phyloP scores from a whole-genome alignment of 2,888 invertebrate species.

The Hydraecia micacea region DNA sequence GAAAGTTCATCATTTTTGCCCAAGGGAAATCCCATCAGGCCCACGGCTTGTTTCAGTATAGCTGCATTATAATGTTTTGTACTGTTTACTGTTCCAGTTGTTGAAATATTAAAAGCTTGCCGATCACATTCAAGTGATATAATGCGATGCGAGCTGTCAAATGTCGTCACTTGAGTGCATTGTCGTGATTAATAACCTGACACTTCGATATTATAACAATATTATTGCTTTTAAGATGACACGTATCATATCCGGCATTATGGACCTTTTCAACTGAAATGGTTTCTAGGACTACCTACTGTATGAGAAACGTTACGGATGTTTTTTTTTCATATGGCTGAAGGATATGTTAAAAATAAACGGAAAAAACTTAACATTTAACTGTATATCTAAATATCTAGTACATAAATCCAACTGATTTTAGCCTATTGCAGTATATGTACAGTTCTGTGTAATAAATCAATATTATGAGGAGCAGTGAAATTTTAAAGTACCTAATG shows the following conservation, averaged over 20 bases:
- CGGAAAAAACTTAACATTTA: too few species aligned
- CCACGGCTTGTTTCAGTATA: too few species aligned
- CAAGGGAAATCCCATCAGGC: too few species aligned
- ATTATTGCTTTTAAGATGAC: neutral
- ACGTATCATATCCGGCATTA: neutral
- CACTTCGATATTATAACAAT: neutral
- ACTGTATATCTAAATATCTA: too few species aligned
- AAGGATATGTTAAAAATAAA: too few species aligned
- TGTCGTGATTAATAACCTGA: neutral
- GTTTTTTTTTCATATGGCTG: too few species aligned
- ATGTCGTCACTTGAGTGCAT: slow-evolving; percentile 6
- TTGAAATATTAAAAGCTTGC: slow-evolving; percentile 11
- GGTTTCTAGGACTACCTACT: neutral
- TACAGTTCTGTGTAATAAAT: neutral
- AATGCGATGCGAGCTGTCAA: neutral
- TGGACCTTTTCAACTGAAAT: neutral
- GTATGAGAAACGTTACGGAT: neutral
- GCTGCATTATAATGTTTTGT: neutral
- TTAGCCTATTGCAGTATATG: neutral
- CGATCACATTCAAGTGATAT: neutral
- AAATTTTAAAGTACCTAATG: neutral
- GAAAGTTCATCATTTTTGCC: too few species aligned
- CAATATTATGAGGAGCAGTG: neutral
- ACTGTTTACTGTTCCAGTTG: neutral
- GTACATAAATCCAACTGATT: neutral